Conservation (phyloP, 2,797 vertebrate species). For the Fringilla coelebs region DNA sequence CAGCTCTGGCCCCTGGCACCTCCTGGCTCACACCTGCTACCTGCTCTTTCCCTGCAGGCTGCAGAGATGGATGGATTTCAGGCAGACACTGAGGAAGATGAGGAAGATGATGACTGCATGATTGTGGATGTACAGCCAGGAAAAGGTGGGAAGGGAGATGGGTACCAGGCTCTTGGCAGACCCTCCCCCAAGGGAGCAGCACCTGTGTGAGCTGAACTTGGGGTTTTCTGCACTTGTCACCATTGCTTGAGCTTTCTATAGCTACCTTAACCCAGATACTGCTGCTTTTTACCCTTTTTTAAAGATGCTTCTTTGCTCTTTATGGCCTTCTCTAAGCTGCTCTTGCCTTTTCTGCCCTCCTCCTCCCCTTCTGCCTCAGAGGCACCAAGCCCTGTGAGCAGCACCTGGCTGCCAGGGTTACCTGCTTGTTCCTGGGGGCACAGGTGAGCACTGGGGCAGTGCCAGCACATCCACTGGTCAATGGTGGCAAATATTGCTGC, state of each 20-base stretch:
- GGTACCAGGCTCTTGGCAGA: background rate
- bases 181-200: background rate
- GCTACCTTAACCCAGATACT: background rate
- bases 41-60: conserved; percentile 40
- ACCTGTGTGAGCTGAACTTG: background rate
- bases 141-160: conserved; percentile 71
- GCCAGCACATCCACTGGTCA: background rate
- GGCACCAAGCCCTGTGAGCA: background rate
- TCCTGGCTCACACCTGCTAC: fast-evolving
- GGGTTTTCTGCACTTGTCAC: background rate
- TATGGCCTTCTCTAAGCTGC: background rate
- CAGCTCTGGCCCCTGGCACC: background rate
- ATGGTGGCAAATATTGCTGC: fast-evolving
- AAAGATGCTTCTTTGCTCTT: background rate
- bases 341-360: background rate
- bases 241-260: background rate
- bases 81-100: conserved; percentile 93
- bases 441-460: fast-evolving
- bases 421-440: background rate
- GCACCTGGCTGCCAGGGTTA: background rate
- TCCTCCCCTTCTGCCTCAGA: background rate
- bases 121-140: conserved; percentile 74
- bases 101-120: conserved; percentile 89
- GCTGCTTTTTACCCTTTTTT: background rate
- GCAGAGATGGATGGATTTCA: conserved; percentile 93